A percentile compares a stretch with the other conserved stretches of the same genome.
Evolutionary conservation across 2,113 vertebrate species (phyloP).

Genomic region (Zosterops lateralis): DNA sequence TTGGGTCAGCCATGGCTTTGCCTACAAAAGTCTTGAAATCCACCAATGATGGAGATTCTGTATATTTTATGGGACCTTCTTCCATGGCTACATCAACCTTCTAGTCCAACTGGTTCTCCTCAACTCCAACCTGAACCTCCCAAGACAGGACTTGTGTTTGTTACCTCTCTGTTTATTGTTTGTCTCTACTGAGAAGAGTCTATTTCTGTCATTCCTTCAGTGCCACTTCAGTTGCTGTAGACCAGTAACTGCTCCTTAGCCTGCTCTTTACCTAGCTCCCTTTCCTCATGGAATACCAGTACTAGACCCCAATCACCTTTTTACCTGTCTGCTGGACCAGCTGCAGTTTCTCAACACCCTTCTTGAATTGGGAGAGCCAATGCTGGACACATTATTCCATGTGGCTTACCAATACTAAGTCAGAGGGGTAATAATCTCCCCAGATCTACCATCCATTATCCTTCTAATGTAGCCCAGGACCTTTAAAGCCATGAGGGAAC

Average conservation of each 20-base stretch:
- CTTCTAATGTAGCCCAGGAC: background rate
- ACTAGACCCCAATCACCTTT: background rate
- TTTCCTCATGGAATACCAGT: background rate
- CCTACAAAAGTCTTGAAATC: background rate
- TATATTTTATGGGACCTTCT: background rate
- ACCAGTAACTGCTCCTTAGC: background rate
- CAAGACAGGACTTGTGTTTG: background rate
- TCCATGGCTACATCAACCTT: background rate
- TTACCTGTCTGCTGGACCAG: background rate
- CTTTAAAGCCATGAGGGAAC: background rate
- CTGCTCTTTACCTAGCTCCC: background rate
- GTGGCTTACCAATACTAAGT: background rate
- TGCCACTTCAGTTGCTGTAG: background rate
- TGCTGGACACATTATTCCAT: background rate
- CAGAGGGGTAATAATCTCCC: background rate
- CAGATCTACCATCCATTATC: background rate
- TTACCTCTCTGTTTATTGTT: background rate
- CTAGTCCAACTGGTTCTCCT: background rate
- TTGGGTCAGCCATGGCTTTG: background rate
- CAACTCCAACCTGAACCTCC: background rate
- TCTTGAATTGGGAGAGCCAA: background rate
- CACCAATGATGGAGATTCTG: accelerated
- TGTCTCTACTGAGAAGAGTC: background rate
- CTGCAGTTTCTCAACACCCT: background rate
- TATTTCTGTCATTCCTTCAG: background rate